Percentiles rank a stretch among this genome's conserved stretches.
Evolutionary conservation across 2,888 invertebrate genomes (phyloP).

Genomic region (Zaprionus bogoriensis): DNA sequence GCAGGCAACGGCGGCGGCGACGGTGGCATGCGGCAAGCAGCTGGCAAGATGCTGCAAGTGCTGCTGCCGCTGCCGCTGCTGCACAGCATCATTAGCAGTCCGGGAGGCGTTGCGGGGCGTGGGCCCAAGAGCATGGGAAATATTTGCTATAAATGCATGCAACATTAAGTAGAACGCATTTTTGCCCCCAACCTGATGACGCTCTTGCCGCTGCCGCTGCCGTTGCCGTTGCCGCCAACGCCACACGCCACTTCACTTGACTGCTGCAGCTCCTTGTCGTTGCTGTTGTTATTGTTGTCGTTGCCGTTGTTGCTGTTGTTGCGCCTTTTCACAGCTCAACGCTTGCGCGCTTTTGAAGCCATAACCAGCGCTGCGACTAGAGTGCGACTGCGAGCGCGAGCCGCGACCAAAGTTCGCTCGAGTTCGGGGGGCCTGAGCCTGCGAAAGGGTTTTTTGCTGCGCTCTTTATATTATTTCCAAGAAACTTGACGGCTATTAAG

Average conservation of each 20-base stretch:
- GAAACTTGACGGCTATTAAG: slow-evolving; percentile 75
- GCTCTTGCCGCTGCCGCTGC: slow-evolving; percentile 9
- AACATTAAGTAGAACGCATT: slow-evolving; percentile 76
- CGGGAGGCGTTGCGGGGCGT: slow-evolving; percentile 57
- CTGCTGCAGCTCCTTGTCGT: slow-evolving; percentile 53
- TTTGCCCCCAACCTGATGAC: slow-evolving; percentile 46
- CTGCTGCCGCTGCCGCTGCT: slow-evolving; percentile 19
- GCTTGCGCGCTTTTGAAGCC: slow-evolving; percentile 67
- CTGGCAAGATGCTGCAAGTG: not conserved
- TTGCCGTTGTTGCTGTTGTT: slow-evolving; percentile 39
- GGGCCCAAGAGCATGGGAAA: slow-evolving; percentile 63
- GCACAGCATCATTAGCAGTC: slow-evolving; percentile 74
- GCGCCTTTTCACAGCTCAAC: slow-evolving; percentile 70
- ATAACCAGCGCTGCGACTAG: slow-evolving; percentile 7
- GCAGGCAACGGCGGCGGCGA: slow-evolving; percentile 55
- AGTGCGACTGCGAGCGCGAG: not conserved
- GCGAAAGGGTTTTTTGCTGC: slow-evolving; percentile 50
- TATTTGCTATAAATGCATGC: slow-evolving; percentile 77
- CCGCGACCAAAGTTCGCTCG: too few species aligned
- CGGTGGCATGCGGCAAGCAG: slow-evolving; percentile 14
- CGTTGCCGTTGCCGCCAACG: slow-evolving; percentile 47
- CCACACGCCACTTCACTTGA: slow-evolving; percentile 74
- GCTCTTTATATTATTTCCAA: slow-evolving; percentile 69
- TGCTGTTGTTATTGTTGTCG: slow-evolving; percentile 25
- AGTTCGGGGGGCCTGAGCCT: slow-evolving; percentile 23